phyloP scores from a whole-genome alignment of 2,888 invertebrate genomes.

The Parnassius orleans region DNA sequence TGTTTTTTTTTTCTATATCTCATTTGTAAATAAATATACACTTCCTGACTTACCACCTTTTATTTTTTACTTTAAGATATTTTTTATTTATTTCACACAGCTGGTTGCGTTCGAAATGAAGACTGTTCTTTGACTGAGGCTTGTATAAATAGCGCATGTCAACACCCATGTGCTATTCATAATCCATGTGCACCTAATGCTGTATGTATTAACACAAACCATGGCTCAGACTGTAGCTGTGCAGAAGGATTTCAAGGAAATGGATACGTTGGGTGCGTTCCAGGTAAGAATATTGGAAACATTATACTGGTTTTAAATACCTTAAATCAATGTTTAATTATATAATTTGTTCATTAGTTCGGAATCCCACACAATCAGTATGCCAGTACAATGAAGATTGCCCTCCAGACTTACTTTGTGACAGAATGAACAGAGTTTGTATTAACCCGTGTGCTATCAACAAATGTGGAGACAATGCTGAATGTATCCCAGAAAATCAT shows the following conservation, averaged over 20 bases:
- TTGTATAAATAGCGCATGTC: conserved; percentile 91
- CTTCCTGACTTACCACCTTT: no score
- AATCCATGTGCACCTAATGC: conserved; percentile 92
- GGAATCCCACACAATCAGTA: conserved; percentile 62
- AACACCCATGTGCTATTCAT: conserved; percentile 91
- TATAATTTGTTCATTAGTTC: conserved; percentile 42
- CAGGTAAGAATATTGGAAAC: conserved; percentile 80
- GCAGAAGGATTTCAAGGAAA: conserved; percentile 93
- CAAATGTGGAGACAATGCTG: conserved; percentile 91
- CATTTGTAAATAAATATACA: no score
- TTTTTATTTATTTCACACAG: conserved; percentile 80
- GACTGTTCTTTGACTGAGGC: conserved; percentile 93
- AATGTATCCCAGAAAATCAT: conserved; percentile 88
- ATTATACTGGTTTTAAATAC: neutral
- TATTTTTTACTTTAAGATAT: conserved; percentile 31
- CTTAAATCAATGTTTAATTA: neutral
- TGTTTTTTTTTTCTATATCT: no score
- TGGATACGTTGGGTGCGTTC: conserved; percentile 89
- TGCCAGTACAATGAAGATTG: conserved; percentile 96
- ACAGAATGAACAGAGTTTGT: conserved; percentile 90
- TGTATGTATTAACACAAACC: conserved; percentile 92
- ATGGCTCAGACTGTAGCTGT: conserved; percentile 92
- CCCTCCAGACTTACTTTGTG: conserved; percentile 91
- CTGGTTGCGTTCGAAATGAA: conserved; percentile 91
- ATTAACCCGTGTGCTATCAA: conserved; percentile 90